Base-by-base conservation (phyloP, 2,797 vertebrate genomes). In the Hydrophis major region DNA sequence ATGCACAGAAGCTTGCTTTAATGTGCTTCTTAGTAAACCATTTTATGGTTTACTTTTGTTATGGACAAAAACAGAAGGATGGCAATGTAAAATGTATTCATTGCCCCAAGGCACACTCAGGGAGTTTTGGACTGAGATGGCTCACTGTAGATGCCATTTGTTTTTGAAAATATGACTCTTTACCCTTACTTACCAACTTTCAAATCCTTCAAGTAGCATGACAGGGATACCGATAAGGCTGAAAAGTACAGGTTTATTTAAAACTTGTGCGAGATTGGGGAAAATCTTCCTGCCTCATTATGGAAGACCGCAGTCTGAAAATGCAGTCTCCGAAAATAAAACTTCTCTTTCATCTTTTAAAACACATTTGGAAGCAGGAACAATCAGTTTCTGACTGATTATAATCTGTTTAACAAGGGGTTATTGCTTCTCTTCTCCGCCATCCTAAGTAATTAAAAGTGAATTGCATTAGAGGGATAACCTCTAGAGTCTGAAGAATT, bases 351-450 rank as follows among this genome's bases (percentile, higher is more conserved):
- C 28, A 92, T 94, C 93, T 95, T 94, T 27, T n/a, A 86, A 90
- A 91, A 95, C 96, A 96, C 95, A 93, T 22, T 90, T 92, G 27
- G 78, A 50, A 78, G 50, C 13, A 95, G 95, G 22, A 95, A 93
- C 86, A 96, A 93, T 88, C 89, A 78, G 0, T 27, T 66, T 56
- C 53, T 94, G 95, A 88, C 87, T 91, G 88, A 93, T 93, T 56
- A 88, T 94, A 95, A 88, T 86, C 18, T 95, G 63, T 90, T 94
- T 92, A 95, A 87, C 90, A 93, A 32, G 27, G 96, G 66, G 55
- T 91, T 94, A 47, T 78, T 89, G 90, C 94, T 93, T 94, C 92
- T 60, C 57, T 32, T 93, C 86, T 66, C 13, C 0, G 2, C 83
- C 59, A 95, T 32, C 53, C 27, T 92, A 93, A 91, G 87, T 95